A percentile compares a stretch with the other conserved stretches of the same genome.
These are phyloP conservation scores for Solenopsis fugax DNA, from an alignment of 1,140 invertebrate genomes.

Conservation along the genomic window DNA sequence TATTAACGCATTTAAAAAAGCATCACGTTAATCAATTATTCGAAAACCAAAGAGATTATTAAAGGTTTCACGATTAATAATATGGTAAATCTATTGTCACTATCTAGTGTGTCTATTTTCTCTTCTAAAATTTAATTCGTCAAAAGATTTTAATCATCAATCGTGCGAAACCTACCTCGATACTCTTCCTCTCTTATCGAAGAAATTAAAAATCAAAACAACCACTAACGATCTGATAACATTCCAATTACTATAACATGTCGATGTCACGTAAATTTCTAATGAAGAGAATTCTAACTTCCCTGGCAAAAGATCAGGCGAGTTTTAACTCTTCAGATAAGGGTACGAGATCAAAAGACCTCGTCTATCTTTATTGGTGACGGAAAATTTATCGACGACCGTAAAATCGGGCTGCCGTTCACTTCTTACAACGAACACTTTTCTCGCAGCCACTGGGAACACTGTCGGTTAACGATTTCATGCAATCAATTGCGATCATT, in stretches of 20 bases:
- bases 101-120: neutral
- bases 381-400: constrained; percentile 35
- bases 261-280: neutral
- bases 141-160: neutral
- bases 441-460: neutral
- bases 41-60: neutral
- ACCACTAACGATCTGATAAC: neutral
- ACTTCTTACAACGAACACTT: constrained; percentile 23
- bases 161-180: neutral
- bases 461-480: constrained; percentile 22
- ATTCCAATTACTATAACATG: neutral
- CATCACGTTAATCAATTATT: neutral
- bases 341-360: neutral
- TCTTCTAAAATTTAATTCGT: neutral
- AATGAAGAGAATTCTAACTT: too few relatives aligned
- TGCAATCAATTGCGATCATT: constrained; percentile 34
- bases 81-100: neutral
- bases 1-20: neutral
- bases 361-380: constrained; percentile 34
- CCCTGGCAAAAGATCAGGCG: neutral
- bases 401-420: constrained; percentile 18
- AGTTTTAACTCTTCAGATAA: neutral
- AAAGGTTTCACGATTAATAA: neutral
- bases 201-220: neutral
- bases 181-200: neutral